Base-by-base conservation (phyloP, 2,888 invertebrate species). In the Lamellibrachia satsuma region DNA sequence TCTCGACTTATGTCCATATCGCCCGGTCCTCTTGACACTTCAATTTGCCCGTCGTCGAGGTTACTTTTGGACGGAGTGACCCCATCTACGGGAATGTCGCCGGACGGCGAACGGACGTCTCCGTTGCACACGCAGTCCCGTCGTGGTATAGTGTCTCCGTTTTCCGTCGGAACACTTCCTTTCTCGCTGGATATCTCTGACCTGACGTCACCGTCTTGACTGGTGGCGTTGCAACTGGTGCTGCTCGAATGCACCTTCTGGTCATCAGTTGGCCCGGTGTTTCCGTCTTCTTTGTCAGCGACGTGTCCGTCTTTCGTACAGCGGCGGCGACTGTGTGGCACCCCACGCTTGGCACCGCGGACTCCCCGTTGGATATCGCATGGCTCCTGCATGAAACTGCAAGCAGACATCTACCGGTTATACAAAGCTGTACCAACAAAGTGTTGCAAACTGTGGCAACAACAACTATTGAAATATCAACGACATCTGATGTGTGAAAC, bases 301-400 rank as follows among this genome's bases (percentile, higher is more conserved):
- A 75, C 22, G 75, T 11, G 75, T 75, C 22, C n/a, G 4, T 75
- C 75, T 6, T 22, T 75, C 75, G 22, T 75, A 15, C 75, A 75
- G 22, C 75, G 75, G 4, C 93, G 91, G 51, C 91, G 92, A 27
- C 92, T 92, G 91, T 94, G 94, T 22, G 94, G 93, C 7, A 94
- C 93, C 0, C 94, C 94, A 3, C 93, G 94, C 91, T 93, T 93
- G 22, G 94, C 94, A 0, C 94, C 94, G 22, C 93, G 93, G 15
- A 92, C 93, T 1, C 93, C 94, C 51, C 93, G 93, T 92, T 93
- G 93, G 52, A 94, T 94, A 91, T 91, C 39, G 7, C 90, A 57
- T 0, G 94, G 94, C 1, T 92, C 92, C 27, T 92, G 93, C 90
- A 93, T 52, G 52, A 93, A 94, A 57, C 94, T 94, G 92, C 11